Evolutionary conservation across 1,140 invertebrate species (phyloP).

Genomic region (Mactra quadrangularis): DNA sequence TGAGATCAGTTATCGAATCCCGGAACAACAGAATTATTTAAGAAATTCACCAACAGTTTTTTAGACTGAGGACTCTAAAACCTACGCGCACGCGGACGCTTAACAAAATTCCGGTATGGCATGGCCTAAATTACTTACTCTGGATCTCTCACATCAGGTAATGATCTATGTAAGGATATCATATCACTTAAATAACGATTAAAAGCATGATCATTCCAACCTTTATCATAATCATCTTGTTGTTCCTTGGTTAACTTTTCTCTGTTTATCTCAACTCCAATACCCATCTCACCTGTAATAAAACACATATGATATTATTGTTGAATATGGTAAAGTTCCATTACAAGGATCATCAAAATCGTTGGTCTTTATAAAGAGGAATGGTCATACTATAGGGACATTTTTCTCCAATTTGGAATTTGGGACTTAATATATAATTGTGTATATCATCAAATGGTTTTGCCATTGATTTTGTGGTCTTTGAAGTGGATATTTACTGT

Average conservation of each 20-base stretch:
- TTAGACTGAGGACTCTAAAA: too few species aligned
- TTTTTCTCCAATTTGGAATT: not conserved
- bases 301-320: not conserved
- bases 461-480: not conserved
- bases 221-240: constrained; percentile 94
- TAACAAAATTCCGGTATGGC: too few species aligned
- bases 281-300: constrained; percentile 91
- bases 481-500: not conserved
- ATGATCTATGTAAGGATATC: constrained; percentile 95
- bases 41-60: too few species aligned
- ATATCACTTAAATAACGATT: constrained; percentile 99
- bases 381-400: not conserved
- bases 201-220: constrained; percentile 98
- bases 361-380: not conserved
- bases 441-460: not conserved
- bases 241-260: constrained; percentile 91
- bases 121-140: too few species aligned
- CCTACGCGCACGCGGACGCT: too few species aligned
- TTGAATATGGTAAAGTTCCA: too few species aligned
- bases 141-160: constrained; percentile 96
- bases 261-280: constrained; percentile 91
- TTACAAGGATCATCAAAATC: too few species aligned
- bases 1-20: too few species aligned
- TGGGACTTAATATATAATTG: not conserved
- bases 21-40: too few species aligned